These are phyloP conservation scores for Pithys albifrons DNA, from an alignment of 2,113 vertebrate genomes.

Conservation along the genomic window DNA sequence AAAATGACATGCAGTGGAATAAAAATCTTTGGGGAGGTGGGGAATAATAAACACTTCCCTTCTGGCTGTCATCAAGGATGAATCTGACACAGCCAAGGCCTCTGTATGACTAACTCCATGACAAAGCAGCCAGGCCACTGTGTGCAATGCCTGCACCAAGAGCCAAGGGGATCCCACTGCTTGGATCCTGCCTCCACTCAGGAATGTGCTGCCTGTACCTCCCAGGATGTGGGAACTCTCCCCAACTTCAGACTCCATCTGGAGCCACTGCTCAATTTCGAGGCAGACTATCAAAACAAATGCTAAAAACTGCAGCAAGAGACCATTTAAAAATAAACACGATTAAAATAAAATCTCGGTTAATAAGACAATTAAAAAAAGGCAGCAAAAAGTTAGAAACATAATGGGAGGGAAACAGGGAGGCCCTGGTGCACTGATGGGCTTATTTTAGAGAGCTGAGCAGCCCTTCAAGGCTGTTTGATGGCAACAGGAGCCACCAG, in stretches of 20 bases:
- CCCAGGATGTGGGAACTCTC: neutral
- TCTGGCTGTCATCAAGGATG: neutral
- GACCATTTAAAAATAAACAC: conserved; percentile 12
- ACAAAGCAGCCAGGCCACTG: neutral
- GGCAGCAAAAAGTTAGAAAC: neutral
- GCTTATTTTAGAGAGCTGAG: neutral
- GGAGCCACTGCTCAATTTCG: conserved; percentile 38
- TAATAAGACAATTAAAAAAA: conserved; percentile 39
- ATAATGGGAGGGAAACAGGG: neutral
- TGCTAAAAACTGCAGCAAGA: neutral
- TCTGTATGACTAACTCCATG: neutral
- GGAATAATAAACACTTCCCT: neutral
- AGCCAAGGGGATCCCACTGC: neutral
- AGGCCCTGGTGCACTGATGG: neutral
- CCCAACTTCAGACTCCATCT: conserved; percentile 33
- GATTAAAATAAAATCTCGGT: conserved; percentile 10
- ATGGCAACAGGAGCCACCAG: neutral
- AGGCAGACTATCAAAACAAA: conserved; percentile 42
- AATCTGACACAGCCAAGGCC: neutral
- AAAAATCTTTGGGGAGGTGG: neutral
- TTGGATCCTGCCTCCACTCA: neutral
- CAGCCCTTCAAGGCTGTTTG: neutral
- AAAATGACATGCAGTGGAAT: neutral
- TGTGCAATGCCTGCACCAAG: neutral
- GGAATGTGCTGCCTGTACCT: neutral